Conservation (phyloP, 2,113 vertebrate species). For the Coracopsis vasa region DNA sequence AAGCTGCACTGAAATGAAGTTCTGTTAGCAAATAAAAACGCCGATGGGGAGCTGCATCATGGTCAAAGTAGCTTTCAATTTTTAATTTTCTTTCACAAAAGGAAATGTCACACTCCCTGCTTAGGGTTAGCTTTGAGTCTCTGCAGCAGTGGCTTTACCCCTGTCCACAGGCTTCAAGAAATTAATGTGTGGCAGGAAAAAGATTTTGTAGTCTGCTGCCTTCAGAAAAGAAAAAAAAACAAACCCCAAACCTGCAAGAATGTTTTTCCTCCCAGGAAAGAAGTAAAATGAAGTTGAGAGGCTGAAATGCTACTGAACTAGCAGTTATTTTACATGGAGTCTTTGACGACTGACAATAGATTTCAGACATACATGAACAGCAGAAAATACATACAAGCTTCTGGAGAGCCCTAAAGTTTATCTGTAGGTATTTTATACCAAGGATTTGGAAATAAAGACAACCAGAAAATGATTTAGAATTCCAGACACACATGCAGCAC, state of each 20-base stretch:
- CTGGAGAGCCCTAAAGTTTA: slow-evolving; percentile 9
- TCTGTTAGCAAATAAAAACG: background rate
- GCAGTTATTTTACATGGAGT: background rate
- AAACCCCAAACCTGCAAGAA: background rate
- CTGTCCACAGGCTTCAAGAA: background rate
- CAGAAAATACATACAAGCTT: background rate
- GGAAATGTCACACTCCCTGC: background rate
- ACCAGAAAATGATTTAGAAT: background rate
- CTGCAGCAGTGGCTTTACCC: background rate
- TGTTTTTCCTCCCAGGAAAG: background rate
- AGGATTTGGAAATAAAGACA: background rate
- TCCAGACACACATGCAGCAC: background rate
- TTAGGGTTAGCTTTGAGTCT: background rate
- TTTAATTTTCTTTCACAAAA: background rate
- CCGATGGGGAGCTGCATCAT: background rate
- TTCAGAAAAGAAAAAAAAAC: background rate
- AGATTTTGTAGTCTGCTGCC: background rate
- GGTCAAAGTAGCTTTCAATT: background rate
- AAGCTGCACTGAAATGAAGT: background rate
- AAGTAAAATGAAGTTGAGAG: background rate
- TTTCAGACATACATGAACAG: slow-evolving; percentile 2
- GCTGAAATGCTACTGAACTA: background rate
- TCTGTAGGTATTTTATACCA: background rate
- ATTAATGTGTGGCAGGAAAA: background rate
- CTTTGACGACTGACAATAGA: background rate